phyloP scores from a whole-genome alignment of 2,113 vertebrate genomes.

The Microcebus tavaratra region DNA sequence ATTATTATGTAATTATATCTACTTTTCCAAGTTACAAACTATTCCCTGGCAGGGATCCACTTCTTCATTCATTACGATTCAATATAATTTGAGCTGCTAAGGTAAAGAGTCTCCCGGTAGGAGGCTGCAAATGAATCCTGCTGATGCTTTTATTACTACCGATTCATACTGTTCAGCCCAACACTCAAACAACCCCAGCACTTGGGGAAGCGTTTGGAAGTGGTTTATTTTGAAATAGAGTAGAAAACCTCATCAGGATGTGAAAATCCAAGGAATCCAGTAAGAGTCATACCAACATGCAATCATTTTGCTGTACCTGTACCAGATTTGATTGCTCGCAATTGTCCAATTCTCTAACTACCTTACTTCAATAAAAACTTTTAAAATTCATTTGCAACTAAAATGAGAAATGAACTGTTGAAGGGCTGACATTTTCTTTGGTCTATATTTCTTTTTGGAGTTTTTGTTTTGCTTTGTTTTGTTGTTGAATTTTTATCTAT shows the following conservation, averaged over 20 bases:
- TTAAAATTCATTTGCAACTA: conserved; percentile 19
- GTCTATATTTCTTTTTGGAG: neutral
- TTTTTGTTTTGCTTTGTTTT: conserved; percentile 4
- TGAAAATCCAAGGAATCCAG: neutral
- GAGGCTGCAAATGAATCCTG: conserved; percentile 80
- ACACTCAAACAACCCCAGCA: conserved; percentile 67
- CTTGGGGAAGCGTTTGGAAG: conserved; percentile 66
- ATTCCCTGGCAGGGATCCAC: conserved; percentile 78
- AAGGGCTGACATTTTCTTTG: neutral
- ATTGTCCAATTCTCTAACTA: conserved; percentile 46
- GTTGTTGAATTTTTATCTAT: neutral
- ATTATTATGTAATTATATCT: conserved; percentile 80
- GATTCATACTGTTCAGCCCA: conserved; percentile 76
- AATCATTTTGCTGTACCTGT: neutral
- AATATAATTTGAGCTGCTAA: conserved; percentile 81
- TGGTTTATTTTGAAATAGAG: conserved; percentile 58
- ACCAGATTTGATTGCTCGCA: neutral
- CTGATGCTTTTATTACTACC: conserved; percentile 82
- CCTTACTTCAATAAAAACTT: conserved; percentile 42
- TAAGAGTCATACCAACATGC: neutral
- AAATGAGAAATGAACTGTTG: conserved; percentile 32
- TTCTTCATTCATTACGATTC: conserved; percentile 82
- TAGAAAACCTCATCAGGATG: conserved; percentile 45
- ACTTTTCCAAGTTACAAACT: conserved; percentile 81
- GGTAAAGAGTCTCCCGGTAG: conserved; percentile 77